Evolutionary conservation across 2,113 vertebrate species (phyloP), one percentile per base, ranked within the genome.

Genomic region (Siniperca knerii): DNA sequence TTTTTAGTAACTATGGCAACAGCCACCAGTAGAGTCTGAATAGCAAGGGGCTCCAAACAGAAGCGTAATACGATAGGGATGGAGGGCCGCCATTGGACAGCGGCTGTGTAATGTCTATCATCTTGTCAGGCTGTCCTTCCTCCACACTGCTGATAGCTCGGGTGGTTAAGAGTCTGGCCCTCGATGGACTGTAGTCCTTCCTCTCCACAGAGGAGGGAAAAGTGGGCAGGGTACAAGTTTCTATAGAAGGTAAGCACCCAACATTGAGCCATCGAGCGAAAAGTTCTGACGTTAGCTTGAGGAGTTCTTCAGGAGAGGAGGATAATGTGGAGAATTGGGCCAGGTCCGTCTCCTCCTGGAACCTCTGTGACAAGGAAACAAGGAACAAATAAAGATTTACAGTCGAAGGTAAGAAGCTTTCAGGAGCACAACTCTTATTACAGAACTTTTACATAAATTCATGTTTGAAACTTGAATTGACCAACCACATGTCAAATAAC

Each of bases 241-340:
- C 29, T 29, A 89, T 81, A 2, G 60, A 52, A 6, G 81, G 16
- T 6, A 40, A 64, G 83, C 95, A 95, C 3, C 84, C 79, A 4
- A 94, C 77, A 1, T 88, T 1, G 4, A 96, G 88, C 95, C 94
- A 96, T 8, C 57, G 85, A 16, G 82, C 61, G 33, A 96, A 88
- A 66, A 96, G 85, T 71, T 87, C 83, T 40, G 94, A 94, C 0
- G 96, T 96, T 20, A 93, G 75, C 37, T 79, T 91, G 25, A 96
- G 94, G 48, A 96, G 95, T 15, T 92, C 84, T 64, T 95, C 95
- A 15, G 95, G 96, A 58, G 94, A 94, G 48, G 95, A 96, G 18
- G 62, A 42, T 29, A 88, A 54, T 0, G 12, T 57, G 2, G 93
- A 70, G 57, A 93, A 92, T 1, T 70, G 52, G 9, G 85, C 40